Evolutionary conservation across 2,113 vertebrate species (phyloP).

Genomic region (Eulacestoma nigropectus): DNA sequence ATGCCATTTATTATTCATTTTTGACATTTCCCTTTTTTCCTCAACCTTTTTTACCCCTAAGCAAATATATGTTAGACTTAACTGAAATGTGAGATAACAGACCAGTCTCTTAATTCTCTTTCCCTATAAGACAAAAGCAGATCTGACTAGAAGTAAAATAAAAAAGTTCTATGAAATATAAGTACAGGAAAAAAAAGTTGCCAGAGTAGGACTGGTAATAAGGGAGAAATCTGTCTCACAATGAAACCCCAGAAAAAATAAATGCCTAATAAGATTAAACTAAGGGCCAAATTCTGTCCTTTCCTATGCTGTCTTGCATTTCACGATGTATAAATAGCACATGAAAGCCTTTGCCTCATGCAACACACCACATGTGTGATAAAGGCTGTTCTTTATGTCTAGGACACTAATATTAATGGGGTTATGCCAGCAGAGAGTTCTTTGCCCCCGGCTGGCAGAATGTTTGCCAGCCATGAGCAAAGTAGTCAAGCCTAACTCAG

Average conservation of each 20-base stretch:
- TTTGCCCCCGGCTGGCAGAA: background rate
- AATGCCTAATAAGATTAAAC: background rate
- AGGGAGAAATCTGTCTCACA: background rate
- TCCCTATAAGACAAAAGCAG: constrained; percentile 38
- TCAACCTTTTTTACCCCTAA: constrained; percentile 67
- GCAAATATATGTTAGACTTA: constrained; percentile 72
- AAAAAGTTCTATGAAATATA: constrained; percentile 53
- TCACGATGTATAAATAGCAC: background rate
- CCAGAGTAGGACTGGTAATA: background rate
- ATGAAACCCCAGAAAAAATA: background rate
- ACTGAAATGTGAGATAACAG: constrained; percentile 71
- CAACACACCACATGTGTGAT: background rate
- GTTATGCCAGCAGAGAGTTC: background rate
- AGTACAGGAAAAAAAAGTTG: constrained; percentile 38
- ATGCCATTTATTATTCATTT: constrained; percentile 78
- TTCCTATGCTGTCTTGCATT: background rate
- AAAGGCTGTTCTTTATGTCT: background rate
- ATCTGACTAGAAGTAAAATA: constrained; percentile 59
- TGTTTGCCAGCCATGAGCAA: background rate
- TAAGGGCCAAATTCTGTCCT: background rate
- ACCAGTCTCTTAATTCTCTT: constrained; percentile 43
- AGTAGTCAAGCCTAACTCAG: background rate
- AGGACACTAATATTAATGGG: background rate
- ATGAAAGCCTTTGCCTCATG: background rate
- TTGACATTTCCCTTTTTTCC: constrained; percentile 79